These are phyloP conservation scores for Mycteria americana DNA, from an alignment of 2,797 vertebrate genomes.

Conservation along the genomic window DNA sequence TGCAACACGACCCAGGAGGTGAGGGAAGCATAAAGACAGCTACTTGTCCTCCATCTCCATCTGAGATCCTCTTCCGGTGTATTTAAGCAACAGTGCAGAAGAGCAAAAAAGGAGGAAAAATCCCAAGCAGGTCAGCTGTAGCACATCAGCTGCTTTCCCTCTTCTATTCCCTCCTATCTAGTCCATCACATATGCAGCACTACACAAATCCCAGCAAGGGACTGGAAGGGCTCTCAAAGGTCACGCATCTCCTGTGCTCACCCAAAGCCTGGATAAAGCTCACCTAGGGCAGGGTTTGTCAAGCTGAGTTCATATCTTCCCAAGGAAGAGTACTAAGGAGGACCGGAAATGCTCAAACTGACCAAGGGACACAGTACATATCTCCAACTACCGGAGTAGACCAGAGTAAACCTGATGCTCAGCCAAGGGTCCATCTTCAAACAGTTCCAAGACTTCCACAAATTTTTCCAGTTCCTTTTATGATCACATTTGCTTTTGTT, in stretches of 20 bases:
- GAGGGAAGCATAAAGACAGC: background rate
- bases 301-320: background rate
- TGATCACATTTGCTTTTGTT: background rate
- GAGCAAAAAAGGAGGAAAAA: background rate
- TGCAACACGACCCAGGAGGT: rapidly evolving
- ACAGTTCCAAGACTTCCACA: background rate
- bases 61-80: background rate
- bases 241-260: background rate
- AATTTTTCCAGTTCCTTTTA: background rate
- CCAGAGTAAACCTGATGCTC: background rate
- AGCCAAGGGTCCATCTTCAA: background rate
- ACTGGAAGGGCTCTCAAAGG: background rate
- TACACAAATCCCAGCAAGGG: background rate
- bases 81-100: background rate
- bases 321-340: background rate
- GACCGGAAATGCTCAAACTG: background rate
- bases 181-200: background rate
- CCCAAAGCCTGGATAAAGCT: background rate
- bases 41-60: background rate
- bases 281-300: background rate
- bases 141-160: background rate
- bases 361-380: background rate
- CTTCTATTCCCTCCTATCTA: background rate
- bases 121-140: background rate
- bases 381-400: background rate